Conservation (phyloP, 2,797 vertebrate species). For the Rhinella marina region DNA sequence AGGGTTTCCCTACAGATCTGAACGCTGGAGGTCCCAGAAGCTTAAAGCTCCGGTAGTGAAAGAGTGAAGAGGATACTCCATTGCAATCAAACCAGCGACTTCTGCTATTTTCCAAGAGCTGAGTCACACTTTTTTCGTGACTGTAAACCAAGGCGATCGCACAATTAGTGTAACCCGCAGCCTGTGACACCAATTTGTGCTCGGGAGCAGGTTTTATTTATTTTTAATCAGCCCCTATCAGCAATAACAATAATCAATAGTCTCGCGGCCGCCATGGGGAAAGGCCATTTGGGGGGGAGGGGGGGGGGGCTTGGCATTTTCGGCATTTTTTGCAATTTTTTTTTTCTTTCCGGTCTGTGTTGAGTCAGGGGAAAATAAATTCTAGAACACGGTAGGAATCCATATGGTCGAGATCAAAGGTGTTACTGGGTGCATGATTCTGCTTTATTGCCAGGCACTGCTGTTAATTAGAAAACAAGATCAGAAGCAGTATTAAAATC, state of each 20-base stretch:
- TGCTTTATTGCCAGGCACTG: constrained; percentile 99
- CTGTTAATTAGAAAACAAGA: constrained; percentile 99
- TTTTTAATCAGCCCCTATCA: constrained; percentile 90
- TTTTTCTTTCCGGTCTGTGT: constrained; percentile 77
- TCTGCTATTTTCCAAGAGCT: constrained; percentile 55
- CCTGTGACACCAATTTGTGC: constrained; percentile 81
- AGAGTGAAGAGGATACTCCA: background rate
- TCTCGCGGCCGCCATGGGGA: constrained; percentile 79
- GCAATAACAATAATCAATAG: constrained; percentile 88
- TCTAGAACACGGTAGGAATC: constrained; percentile 88
- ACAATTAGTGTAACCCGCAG: constrained; percentile 80
- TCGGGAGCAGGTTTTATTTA: constrained; percentile 88
- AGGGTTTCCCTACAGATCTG: background rate
- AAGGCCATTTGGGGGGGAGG: constrained; percentile 85
- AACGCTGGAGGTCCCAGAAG: background rate
- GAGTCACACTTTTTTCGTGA: constrained; percentile 67
- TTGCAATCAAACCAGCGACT: background rate
- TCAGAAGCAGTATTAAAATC: constrained; percentile 99
- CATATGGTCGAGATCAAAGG: constrained; percentile 99
- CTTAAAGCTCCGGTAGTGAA: background rate
- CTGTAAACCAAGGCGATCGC: constrained; percentile 78
- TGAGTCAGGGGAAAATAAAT: constrained; percentile 78
- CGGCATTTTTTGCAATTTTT: constrained; percentile 64
- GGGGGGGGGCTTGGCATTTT: background rate
- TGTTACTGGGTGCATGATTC: constrained; percentile 98